phyloP scores from a whole-genome alignment of 2,797 vertebrate genomes.

The Pterois miles region DNA sequence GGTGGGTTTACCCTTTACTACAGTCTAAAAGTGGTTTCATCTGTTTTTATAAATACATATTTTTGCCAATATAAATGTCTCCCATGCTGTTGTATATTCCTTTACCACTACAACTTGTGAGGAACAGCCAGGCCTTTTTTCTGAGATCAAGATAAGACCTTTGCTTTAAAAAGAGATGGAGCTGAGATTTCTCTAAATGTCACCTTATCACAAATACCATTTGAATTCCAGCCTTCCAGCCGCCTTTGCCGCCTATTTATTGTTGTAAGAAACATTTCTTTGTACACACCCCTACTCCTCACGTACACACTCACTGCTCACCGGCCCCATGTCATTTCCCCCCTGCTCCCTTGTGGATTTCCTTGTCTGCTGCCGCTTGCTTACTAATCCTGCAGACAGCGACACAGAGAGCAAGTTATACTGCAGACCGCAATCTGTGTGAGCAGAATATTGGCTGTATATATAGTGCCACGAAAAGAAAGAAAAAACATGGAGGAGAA shows the following conservation, averaged over 20 bases:
- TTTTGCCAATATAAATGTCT: background rate
- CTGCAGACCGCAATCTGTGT: background rate
- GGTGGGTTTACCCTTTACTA: background rate
- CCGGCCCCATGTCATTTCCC: slow-evolving; percentile 1
- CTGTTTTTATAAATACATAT: background rate
- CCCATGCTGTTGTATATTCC: background rate
- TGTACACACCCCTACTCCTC: slow-evolving; percentile 2
- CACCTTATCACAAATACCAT: slow-evolving; percentile 72
- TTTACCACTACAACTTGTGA: slow-evolving; percentile 8
- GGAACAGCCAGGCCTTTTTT: slow-evolving; percentile 7
- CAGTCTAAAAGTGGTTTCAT: accelerated
- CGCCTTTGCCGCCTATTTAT: slow-evolving; percentile 34
- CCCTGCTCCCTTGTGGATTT: slow-evolving; percentile 42
- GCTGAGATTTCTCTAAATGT: slow-evolving; percentile 73
- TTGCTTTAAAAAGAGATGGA: slow-evolving; percentile 60
- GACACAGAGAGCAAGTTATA: background rate
- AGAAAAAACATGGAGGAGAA: background rate
- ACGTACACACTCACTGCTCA: background rate
- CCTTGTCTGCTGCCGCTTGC: slow-evolving; percentile 49
- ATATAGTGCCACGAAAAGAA: background rate
- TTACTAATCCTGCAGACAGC: slow-evolving; percentile 60
- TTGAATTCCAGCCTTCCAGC: slow-evolving; percentile 42
- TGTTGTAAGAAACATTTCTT: slow-evolving; percentile 37
- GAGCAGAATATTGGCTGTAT: background rate
- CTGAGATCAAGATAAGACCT: slow-evolving; percentile 52